Percentiles rank a stretch among this genome's conserved stretches.
These are phyloP conservation scores for Xestobium rufovillosum DNA, from an alignment of 2,888 invertebrate genomes.

Conservation along the genomic window DNA sequence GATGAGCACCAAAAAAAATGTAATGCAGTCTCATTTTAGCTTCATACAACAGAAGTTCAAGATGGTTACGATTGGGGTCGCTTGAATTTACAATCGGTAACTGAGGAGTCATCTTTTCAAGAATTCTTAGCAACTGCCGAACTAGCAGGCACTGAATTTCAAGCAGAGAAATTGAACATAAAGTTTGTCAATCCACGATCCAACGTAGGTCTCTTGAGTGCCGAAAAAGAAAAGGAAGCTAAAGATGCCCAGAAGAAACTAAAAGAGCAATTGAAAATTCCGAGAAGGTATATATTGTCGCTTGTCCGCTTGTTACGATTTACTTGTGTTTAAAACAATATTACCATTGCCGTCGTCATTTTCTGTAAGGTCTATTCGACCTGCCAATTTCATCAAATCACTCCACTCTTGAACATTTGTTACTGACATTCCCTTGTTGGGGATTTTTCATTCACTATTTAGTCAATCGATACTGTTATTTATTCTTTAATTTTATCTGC, in stretches of 20 bases:
- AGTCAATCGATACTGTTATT: too few relatives aligned
- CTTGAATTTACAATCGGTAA: constrained; percentile 84
- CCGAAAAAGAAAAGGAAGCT: constrained; percentile 49
- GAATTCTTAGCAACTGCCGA: constrained; percentile 94
- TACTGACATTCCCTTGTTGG: too few relatives aligned
- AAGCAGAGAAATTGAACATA: constrained; percentile 82
- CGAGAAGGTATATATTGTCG: constrained; percentile 64
- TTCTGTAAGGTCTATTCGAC: too few relatives aligned
- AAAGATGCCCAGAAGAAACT: constrained; percentile 51
- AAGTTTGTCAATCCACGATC: constrained; percentile 61
- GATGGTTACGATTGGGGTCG: constrained; percentile 91
- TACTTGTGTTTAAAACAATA: too few relatives aligned
- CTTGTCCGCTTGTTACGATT: too few relatives aligned
- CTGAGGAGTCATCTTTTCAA: constrained; percentile 92
- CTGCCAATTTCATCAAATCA: too few relatives aligned
- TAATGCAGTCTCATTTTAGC: constrained; percentile 41
- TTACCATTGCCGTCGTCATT: too few relatives aligned
- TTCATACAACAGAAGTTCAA: constrained; percentile 80
- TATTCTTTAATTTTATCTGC: too few relatives aligned
- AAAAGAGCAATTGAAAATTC: constrained; percentile 64
- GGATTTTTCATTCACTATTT: too few relatives aligned
- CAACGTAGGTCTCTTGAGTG: constrained; percentile 53
- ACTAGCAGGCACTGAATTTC: constrained; percentile 89
- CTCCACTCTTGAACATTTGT: too few relatives aligned
- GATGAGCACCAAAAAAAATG: constrained; percentile 25